Evolutionary conservation across 2,888 invertebrate species (phyloP).

Genomic region (Pimpla rufipes): DNA sequence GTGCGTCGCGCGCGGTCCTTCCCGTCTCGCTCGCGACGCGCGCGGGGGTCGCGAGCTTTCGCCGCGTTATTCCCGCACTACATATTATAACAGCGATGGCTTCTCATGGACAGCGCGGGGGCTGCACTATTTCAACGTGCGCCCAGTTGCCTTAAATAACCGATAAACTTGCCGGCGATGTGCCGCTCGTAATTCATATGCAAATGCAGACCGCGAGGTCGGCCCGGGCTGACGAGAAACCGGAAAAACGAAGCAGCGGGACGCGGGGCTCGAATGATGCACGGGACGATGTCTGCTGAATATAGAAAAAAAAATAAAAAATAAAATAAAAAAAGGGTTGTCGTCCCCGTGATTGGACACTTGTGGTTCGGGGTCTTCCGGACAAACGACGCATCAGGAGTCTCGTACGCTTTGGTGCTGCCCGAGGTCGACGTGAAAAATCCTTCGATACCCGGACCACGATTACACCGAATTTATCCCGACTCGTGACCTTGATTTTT

Average conservation of each 20-base stretch:
- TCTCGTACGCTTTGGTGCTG: background rate
- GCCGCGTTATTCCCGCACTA: conserved; percentile 16
- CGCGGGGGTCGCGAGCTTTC: conserved; percentile 26
- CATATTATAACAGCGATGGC: conserved; percentile 1
- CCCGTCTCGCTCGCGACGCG: conserved; percentile 39
- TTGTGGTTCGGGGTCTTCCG: conserved; percentile 24
- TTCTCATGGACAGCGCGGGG: background rate
- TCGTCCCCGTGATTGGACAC: conserved; percentile 25
- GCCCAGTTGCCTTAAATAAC: conserved; percentile 75
- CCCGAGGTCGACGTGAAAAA: background rate
- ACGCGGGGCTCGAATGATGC: background rate
- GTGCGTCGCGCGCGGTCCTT: conserved; percentile 34
- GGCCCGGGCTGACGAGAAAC: background rate
- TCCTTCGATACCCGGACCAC: conserved; percentile 10
- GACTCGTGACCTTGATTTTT: too few relatives aligned
- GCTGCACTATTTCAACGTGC: background rate
- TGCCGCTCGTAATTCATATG: conserved; percentile 73
- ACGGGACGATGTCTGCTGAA: background rate
- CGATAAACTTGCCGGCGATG: conserved; percentile 76
- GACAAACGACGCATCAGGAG: background rate
- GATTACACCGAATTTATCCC: background rate
- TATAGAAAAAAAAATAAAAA: too few relatives aligned
- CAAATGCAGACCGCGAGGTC: conserved; percentile 26
- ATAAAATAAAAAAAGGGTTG: background rate
- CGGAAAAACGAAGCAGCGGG: background rate